Evolutionary conservation across 2,888 invertebrate species (phyloP).

Genomic region (Meloe dianella): DNA sequence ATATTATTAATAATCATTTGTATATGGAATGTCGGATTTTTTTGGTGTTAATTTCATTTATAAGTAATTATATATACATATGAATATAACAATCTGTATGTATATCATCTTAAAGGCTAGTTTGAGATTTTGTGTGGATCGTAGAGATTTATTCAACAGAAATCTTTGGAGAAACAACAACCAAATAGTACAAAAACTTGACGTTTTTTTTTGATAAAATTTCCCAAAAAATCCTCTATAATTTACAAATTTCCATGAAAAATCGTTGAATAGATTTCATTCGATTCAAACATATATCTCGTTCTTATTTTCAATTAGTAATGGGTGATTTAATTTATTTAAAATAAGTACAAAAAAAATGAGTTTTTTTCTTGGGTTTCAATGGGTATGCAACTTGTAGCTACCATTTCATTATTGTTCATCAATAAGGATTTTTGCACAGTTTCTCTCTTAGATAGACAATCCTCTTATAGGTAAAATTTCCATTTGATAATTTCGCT

Average conservation of each 20-base stretch:
- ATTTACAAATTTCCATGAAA: neutral
- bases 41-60: conserved; percentile 29
- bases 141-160: neutral
- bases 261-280: neutral
- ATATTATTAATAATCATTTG: conserved; percentile 37
- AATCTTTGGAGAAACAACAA: neutral
- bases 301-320: conserved; percentile 22
- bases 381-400: too few relatives aligned
- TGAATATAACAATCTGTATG: neutral
- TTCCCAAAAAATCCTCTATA: neutral
- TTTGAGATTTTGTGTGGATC: conserved; percentile 20
- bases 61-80: conserved; percentile 14
- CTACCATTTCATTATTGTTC: too few relatives aligned
- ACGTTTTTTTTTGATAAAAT: neutral
- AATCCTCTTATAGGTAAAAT: conserved; percentile 19
- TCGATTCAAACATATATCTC: neutral
- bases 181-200: neutral
- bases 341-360: conserved; percentile 46
- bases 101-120: neutral
- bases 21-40: conserved; percentile 49
- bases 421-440: conserved; percentile 38
- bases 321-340: conserved; percentile 45
- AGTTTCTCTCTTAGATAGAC: conserved; percentile 25
- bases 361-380: conserved; percentile 36
- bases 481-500: neutral